Evolutionary conservation across 2,888 invertebrate genomes (phyloP).

Genomic region (Noctua comes): DNA sequence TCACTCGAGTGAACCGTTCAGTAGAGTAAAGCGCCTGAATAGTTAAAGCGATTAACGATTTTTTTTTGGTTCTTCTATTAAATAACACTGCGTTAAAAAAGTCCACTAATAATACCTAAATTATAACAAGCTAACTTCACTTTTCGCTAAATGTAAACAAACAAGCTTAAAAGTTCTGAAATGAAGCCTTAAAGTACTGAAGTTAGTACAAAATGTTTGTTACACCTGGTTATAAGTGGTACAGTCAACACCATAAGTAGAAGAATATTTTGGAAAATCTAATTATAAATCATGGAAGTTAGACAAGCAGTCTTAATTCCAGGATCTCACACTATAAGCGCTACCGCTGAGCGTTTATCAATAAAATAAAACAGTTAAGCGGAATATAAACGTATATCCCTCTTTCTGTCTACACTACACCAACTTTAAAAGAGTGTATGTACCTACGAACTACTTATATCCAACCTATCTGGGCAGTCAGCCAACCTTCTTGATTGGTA

Average conservation of each 20-base stretch:
- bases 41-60: not conserved
- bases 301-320: not conserved
- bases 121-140: not conserved
- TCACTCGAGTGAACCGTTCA: not conserved
- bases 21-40: not conserved
- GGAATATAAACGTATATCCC: not conserved
- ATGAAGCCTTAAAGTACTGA: not conserved
- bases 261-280: not conserved
- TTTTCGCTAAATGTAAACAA: not conserved
- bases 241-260: not conserved
- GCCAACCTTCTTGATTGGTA: conserved; percentile 23
- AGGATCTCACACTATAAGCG: not conserved
- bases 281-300: not conserved
- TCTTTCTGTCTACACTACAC: not conserved
- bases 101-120: not conserved
- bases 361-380: not conserved
- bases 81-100: not conserved
- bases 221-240: conserved; percentile 17
- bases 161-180: conserved; percentile 16
- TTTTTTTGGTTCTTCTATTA: not conserved
- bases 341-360: not conserved
- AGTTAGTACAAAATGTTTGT: not conserved
- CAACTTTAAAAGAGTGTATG: not conserved
- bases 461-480: not conserved
- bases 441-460: not conserved